phyloP scores from a whole-genome alignment of 37 sponge, comb jelly and placozoan genomes.

The Halisarca cf. caerulea region DNA sequence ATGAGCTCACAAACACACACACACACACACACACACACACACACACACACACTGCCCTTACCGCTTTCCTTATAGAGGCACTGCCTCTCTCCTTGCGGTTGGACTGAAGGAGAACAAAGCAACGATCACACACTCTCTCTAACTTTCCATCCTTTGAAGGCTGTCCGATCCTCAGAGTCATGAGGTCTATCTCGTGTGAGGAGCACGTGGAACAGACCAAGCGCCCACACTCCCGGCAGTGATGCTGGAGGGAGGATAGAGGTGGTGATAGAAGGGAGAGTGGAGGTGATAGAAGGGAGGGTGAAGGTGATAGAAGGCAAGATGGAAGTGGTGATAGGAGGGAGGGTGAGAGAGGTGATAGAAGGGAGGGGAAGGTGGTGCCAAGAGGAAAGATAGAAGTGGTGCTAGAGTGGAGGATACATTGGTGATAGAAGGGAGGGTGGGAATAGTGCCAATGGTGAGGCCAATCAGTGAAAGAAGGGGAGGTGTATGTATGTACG shows the following conservation, averaged over 20 bases:
- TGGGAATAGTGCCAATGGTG: too few species aligned
- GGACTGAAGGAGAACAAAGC: constrained; percentile 33
- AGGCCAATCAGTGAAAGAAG: neutral
- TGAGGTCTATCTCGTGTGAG: constrained; percentile 53
- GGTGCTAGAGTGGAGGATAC: too few species aligned
- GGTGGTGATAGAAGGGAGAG: too few species aligned
- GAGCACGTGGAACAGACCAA: constrained; percentile 83
- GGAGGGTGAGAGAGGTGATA: too few species aligned
- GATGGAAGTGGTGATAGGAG: too few species aligned
- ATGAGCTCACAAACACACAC: too few species aligned
- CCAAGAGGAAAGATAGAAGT: too few species aligned
- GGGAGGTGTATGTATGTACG: too few species aligned
- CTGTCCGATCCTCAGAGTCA: neutral
- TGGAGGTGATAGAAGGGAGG: too few species aligned
- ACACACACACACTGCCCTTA: neutral
- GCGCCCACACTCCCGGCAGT: constrained; percentile 84
- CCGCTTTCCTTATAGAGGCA: neutral
- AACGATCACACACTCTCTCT: constrained; percentile 74
- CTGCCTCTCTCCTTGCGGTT: neutral
- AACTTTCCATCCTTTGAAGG: constrained; percentile 17
- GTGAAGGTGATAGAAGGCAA: too few species aligned
- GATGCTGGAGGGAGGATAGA: constrained; percentile 61
- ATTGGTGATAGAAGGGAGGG: constrained; percentile 62
- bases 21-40: neutral
- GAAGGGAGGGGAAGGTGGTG: too few species aligned